Evolutionary conservation across 2,797 vertebrate genomes (phyloP).

Genomic region (Eospalax fontanierii): DNA sequence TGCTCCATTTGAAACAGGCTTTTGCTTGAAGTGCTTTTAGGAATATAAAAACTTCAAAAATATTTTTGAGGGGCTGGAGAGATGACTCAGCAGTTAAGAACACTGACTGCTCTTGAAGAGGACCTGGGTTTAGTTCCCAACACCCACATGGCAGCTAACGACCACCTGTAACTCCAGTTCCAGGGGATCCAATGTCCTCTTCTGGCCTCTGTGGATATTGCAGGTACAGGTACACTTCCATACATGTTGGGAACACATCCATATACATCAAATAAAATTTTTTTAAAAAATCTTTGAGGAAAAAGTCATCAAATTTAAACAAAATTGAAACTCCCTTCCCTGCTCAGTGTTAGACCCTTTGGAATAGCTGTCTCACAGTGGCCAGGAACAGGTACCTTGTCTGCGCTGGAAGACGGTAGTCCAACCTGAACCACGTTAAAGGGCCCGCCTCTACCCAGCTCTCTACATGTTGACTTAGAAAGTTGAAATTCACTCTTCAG

Average conservation of each 20-base stretch:
- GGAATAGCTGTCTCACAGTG: not conserved
- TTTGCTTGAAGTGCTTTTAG: not conserved
- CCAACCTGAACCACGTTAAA: conserved; percentile 1
- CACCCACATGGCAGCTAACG: too few relatives aligned
- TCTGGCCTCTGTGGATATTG: too few relatives aligned
- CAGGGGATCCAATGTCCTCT: too few relatives aligned
- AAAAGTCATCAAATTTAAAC: not conserved
- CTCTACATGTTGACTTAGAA: conserved; percentile 8
- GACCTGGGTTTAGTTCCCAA: too few relatives aligned
- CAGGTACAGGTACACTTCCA: too few relatives aligned
- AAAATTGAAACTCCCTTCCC: not conserved
- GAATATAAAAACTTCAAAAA: not conserved
- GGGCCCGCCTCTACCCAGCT: conserved; percentile 35
- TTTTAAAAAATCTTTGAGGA: not conserved
- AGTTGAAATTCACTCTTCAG: not conserved
- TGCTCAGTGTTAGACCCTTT: not conserved
- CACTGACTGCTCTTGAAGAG: too few relatives aligned
- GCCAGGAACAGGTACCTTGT: conserved; percentile 13
- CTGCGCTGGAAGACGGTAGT: conserved; percentile 14
- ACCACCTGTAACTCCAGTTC: too few relatives aligned
- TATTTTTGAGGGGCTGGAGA: not conserved
- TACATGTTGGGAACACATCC: too few relatives aligned
- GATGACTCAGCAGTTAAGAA: too few relatives aligned
- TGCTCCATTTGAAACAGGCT: not conserved
- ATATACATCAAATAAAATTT: too few relatives aligned